Base-by-base conservation (phyloP, 2,888 invertebrate genomes). In the Incurvaria masculella region DNA sequence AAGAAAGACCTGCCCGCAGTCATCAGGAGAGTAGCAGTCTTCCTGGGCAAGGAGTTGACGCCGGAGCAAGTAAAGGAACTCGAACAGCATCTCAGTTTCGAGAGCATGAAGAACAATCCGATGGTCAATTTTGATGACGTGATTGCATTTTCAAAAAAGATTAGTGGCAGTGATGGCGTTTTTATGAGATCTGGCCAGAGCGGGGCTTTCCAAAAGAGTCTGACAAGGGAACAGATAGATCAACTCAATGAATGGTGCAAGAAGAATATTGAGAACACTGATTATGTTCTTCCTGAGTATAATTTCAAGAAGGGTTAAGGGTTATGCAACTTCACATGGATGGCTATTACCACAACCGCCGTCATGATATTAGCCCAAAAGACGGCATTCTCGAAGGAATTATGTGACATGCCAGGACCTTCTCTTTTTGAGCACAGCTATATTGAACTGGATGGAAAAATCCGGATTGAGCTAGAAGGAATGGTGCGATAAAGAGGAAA, bases 21-120 rank as follows among this genome's bases (percentile, higher is more conserved):
- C 56, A 79, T 86, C 14, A 63, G 58, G 11, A 64, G 64, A 8
- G 68, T 84, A 14, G 73, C 79, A 48, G 55, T 67, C 16, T 86
- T 85, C 61, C 62, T 85, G 5, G 70, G 72, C 1, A 68, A 62
- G 40, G 53, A 61, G 41, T 75, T 76, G 47, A 61, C 69, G 0
- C 71, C 72, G 0, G 65, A 68, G 1, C 65, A 83, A 52, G 59
- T 84, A 4, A 53, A 64, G 6, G 43, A 56, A 1, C 63, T 87
- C 20, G 67, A 72, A 0, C 58, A 72, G 0, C 82, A 85, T 55
- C 78, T 85, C 46, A 81, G 79, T 53, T 86, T 87, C 57, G 71
- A 78, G 17, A 81, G 63, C 50, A 79, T 87, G 62, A 72, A 73
- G 55, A 71, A 73, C 19, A 86, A 85, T 59, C 76, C 80, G 45